Conservation (phyloP, 37 sponge, comb jelly and placozoan genomes). For the Halichondria panicea region DNA sequence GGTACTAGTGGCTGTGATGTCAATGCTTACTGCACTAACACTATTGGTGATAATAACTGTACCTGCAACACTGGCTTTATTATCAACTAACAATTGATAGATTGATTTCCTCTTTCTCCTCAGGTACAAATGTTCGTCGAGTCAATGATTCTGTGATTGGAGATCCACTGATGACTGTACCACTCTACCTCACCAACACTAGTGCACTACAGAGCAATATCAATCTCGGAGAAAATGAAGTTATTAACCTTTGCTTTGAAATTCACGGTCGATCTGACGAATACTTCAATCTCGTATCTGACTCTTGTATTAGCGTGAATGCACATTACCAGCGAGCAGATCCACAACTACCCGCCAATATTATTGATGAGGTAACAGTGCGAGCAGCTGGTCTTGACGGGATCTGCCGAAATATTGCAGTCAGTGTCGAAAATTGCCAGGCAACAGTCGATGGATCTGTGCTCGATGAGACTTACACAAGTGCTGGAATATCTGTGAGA, state of each 20-base stretch:
- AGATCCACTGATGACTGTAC: constrained; percentile 53
- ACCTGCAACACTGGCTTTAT: too few species aligned
- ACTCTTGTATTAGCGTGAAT: constrained; percentile 39
- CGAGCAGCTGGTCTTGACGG: constrained; percentile 25
- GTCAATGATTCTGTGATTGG: constrained; percentile 44
- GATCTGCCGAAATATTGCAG: constrained; percentile 20
- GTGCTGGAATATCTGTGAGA: not conserved
- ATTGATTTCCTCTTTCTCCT: too few species aligned
- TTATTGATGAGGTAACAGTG: constrained; percentile 51
- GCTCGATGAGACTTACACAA: not conserved
- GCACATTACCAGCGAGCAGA: constrained; percentile 23
- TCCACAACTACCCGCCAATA: constrained; percentile 17
- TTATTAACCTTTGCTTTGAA: constrained; percentile 47
- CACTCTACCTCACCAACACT: not conserved
- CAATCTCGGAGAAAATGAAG: not conserved
- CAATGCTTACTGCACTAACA: too few species aligned
- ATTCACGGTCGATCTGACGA: constrained; percentile 26
- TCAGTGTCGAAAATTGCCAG: constrained; percentile 8
- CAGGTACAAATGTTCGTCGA: too few species aligned
- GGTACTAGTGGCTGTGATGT: too few species aligned
- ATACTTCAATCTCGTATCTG: constrained; percentile 50
- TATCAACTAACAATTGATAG: too few species aligned
- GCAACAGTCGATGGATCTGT: constrained; percentile 12
- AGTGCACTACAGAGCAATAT: too few species aligned
- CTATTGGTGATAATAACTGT: too few species aligned